These are phyloP conservation scores for Tangara arthus DNA, from an alignment of 2,797 vertebrate genomes.

Conservation along the genomic window DNA sequence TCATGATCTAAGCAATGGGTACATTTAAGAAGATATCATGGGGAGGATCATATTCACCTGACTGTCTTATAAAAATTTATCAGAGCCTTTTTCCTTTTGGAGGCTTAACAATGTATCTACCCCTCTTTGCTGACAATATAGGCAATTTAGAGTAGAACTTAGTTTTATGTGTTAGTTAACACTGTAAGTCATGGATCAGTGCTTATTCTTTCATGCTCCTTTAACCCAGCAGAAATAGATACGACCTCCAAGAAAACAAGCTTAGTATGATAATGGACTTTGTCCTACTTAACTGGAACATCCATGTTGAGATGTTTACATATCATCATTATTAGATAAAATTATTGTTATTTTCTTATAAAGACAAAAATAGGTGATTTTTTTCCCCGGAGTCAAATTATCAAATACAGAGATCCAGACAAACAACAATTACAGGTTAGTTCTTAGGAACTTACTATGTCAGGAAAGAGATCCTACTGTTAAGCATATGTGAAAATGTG, in stretches of 20 bases:
- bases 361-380: not conserved
- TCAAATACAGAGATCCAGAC: not conserved
- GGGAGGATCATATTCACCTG: not conserved
- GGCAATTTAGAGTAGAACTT: not conserved
- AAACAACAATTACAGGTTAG: not conserved
- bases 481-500: not conserved
- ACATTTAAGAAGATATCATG: not conserved
- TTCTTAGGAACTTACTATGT: fast-evolving
- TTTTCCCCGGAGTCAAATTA: not conserved
- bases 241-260: fast-evolving
- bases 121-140: not conserved
- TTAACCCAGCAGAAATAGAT: not conserved
- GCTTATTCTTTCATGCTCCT: not conserved
- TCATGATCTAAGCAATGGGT: not conserved
- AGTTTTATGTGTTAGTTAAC: not conserved
- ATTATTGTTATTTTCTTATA: not conserved
- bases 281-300: not conserved
- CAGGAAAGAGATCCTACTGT: not conserved
- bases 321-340: not conserved
- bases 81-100: not conserved
- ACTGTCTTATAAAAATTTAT: not conserved
- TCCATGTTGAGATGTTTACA: not conserved
- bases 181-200: not conserved
- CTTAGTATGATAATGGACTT: not conserved
- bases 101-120: not conserved